A percentile compares a stretch with the other conserved stretches of the same genome.
Conservation (phyloP, 92 coral and sea anemone genomes). For the Epizoanthus fatuus region DNA sequence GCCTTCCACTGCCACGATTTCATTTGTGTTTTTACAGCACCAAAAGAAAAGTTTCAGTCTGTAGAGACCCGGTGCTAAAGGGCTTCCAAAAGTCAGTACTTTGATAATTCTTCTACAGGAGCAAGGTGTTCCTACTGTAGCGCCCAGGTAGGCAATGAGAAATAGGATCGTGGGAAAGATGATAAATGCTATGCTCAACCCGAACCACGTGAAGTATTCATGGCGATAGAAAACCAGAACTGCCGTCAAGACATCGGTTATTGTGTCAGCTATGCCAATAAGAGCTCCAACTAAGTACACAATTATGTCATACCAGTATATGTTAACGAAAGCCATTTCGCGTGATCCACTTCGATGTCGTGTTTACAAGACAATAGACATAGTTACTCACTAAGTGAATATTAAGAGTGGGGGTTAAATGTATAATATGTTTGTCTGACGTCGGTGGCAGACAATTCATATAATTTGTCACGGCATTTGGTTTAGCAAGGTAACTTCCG, state of each 20-base stretch:
- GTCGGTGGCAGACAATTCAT: no score
- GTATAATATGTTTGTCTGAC: no score
- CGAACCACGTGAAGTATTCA: constrained; percentile 11
- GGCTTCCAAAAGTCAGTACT: background rate
- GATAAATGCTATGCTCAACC: background rate
- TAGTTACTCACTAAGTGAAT: no score
- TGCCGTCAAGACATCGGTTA: constrained; percentile 7
- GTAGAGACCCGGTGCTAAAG: constrained; percentile 2
- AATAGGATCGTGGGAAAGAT: background rate
- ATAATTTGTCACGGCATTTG: no score
- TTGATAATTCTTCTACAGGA: background rate
- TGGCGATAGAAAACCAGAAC: constrained; percentile 2
- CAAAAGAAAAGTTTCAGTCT: constrained; percentile 3
- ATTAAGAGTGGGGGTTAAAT: no score
- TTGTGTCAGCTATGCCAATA: background rate
- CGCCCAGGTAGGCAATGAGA: background rate
- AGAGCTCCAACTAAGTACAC: background rate
- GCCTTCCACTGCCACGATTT: no score
- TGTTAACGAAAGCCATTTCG: constrained; percentile 8
- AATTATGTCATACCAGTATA: background rate
- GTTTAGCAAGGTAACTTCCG: no score
- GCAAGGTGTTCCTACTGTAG: no score
- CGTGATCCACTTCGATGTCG: no score
- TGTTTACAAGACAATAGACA: no score
- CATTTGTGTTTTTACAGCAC: background rate